These are phyloP conservation scores for Colossoma macropomum DNA, from an alignment of 2,113 vertebrate genomes.

Conservation along the genomic window DNA sequence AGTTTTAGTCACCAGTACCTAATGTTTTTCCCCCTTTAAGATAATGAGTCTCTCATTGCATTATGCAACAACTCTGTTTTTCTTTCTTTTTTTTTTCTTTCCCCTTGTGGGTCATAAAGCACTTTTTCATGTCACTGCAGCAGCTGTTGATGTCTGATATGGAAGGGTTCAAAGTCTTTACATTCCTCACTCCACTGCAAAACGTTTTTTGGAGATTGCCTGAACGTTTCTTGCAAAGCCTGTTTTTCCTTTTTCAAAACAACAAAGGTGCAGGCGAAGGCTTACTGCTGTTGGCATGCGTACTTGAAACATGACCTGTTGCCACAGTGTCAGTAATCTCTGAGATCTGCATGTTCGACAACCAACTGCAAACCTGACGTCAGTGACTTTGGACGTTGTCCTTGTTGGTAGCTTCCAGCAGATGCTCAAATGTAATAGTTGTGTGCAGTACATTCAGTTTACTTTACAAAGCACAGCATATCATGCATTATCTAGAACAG, in stretches of 20 bases:
- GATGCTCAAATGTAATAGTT: no score
- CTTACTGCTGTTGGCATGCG: background rate
- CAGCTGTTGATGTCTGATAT: constrained; percentile 28
- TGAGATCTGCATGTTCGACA: background rate
- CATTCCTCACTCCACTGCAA: background rate
- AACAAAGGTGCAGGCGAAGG: background rate
- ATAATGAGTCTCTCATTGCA: background rate
- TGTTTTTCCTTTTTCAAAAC: constrained; percentile 14
- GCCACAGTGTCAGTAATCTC: background rate
- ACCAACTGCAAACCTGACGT: background rate
- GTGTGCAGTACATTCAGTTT: background rate
- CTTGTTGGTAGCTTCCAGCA: background rate
- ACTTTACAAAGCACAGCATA: background rate
- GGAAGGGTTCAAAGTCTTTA: constrained; percentile 41
- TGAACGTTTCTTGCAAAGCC: background rate
- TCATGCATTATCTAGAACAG: background rate
- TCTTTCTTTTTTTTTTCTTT: background rate
- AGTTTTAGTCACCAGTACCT: background rate
- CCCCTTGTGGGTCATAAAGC: constrained; percentile 3
- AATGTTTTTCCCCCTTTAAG: background rate
- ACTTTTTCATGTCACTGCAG: background rate
- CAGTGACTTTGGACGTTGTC: background rate
- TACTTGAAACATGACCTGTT: constrained; percentile 11
- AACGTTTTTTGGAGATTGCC: background rate
- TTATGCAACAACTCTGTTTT: constrained; percentile 39